Percentiles rank a stretch among this genome's conserved stretches.
These are phyloP conservation scores for Mesoclemmys tuberculata DNA, from an alignment of 2,113 vertebrate species.

Conservation along the genomic window DNA sequence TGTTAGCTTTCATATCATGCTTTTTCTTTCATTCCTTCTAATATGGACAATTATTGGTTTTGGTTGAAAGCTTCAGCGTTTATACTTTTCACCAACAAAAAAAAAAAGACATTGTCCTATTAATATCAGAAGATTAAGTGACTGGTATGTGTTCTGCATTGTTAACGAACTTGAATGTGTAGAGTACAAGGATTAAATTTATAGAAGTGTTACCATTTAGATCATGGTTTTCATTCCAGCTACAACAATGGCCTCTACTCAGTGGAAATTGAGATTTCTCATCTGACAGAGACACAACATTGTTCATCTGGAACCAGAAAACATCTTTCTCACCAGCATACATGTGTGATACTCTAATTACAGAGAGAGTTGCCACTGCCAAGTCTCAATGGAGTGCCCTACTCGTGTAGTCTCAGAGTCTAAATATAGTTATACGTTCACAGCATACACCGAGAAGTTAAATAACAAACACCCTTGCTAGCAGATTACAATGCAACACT, in stretches of 20 bases:
- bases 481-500: background rate
- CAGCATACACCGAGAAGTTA: background rate
- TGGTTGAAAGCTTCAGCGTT: background rate
- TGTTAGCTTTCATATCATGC: background rate
- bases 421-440: background rate
- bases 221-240: background rate
- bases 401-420: background rate
- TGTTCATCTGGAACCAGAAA: background rate
- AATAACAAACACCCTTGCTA: background rate
- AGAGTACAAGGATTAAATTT: background rate
- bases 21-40: background rate
- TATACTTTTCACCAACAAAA: too few relatives aligned
- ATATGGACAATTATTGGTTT: background rate
- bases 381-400: too few relatives aligned
- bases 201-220: background rate
- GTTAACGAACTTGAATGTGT: accelerated
- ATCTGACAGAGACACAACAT: background rate
- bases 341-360: background rate
- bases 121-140: background rate
- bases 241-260: background rate
- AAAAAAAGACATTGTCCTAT: too few relatives aligned
- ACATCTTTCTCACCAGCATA: too few relatives aligned
- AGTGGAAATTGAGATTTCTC: background rate
- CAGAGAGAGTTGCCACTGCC: background rate
- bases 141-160: background rate